Evolutionary conservation across 1,140 invertebrate genomes (phyloP), one percentile per base, ranked within the genome.

Genomic region (Lithobius niger): DNA sequence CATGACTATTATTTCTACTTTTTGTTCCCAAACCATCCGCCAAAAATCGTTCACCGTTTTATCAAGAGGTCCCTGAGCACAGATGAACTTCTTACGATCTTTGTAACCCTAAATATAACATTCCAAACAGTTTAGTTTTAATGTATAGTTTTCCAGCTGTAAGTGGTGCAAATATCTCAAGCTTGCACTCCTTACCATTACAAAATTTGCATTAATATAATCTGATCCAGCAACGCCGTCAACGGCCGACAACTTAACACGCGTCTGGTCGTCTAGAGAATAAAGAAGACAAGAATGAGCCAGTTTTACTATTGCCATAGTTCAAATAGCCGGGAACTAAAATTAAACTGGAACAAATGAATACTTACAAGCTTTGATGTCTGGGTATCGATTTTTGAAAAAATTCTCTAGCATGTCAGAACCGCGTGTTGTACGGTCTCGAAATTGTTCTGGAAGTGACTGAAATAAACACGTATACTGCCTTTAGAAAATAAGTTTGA

Each of bases 21-120:
- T 85, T 61, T 95, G 88, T 70, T 97, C 92, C 89, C 92, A 97
- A 57, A 97, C 86, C 90, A 97, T 94, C 53, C 89, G 77, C 94
- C 94, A 98, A 70, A 97, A 97, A 68, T 97, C 93, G 61, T 82
- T 82, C 1, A 95, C 83, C 0, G 92, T 97, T 25, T 84, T 83
- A 52, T 94, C 86, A 76, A 95, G 87, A 0, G 94, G 94, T 0
- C 89, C 76, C 76, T 91, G 88, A 13, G 89, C 88, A 70, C 89
- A 94, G 59, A 94, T 91, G 65, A 91, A 94, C 63, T 88, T 87
- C 65, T 93, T 93, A n/a, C 86, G 72, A 64, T 90, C 86, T 72
- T 91, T 91, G 65, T 92, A 92, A 10, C 89, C 86, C 52, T 54
- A 18, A 4, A 45, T n/a, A n/a, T n/a, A n/a, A n/a, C n/a, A n/a